Evolutionary conservation across 1,140 invertebrate species (phyloP), one percentile per base, ranked within the genome.

Genomic region (Tachypleus tridentatus): DNA sequence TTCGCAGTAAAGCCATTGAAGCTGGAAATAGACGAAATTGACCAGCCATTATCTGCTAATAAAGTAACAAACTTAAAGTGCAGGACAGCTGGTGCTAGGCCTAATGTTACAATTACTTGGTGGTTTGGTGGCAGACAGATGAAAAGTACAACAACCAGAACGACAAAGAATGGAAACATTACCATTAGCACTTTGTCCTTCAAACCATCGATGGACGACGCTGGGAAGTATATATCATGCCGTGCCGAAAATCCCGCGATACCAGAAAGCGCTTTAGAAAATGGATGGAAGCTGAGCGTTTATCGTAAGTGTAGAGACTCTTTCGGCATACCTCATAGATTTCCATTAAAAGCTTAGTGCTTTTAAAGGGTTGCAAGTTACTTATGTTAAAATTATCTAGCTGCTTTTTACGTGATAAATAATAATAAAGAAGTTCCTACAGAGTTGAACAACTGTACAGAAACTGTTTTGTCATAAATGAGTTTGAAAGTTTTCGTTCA

Each of bases 161-260:
- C 66, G 7, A 64, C 68, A 5, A 64, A 66, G 6, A 67, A 69
- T n/a, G 70, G 70, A n/a, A 71, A 71, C 58, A 63, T 64, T 5
- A 70, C 69, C 48, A 51, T 67, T 8, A 67, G 63, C 51, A 53
- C 62, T 8, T 61, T 72, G 50, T 59, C 67, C 6, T 72, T 72
- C 57, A 68, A 83, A 67, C 88, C 61, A 82, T 80, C 81, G 56
- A 88, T 89, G 76, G 81, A 84, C 57, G 89, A 93, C 78, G 84
- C 87, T 60, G 88, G 88, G 10, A 88, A 86, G 72, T 87, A 85
- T 75, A 77, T 93, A 68, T 83, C 86, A 4, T 93, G 91, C 76
- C 82, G 86, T 64, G 87, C 89, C 5, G 87, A 90, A 75, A 93
- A 93, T 77, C 84, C 87, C 73, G 54, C 63, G 5, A 69, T 68